These are phyloP conservation scores for Stomatorhinus walkeri DNA, from an alignment of 2,797 vertebrate species.

Conservation along the genomic window DNA sequence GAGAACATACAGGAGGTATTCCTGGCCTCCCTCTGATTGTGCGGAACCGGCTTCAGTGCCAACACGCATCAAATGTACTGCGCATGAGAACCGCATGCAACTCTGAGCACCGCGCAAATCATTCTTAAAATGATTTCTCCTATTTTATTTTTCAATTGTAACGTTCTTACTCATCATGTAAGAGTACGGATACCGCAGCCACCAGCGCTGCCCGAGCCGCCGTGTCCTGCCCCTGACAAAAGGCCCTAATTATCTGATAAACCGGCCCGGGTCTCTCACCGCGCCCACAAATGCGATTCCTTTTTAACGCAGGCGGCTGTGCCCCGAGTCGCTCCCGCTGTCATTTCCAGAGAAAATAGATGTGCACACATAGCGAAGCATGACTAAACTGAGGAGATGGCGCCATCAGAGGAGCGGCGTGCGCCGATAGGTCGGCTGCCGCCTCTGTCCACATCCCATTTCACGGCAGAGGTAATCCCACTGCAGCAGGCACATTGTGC, in stretches of 20 bases:
- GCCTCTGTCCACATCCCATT: conserved; percentile 23
- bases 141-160: background rate
- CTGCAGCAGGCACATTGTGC: background rate
- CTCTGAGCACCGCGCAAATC: background rate
- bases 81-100: background rate
- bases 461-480: conserved; percentile 9
- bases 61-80: background rate
- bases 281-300: background rate
- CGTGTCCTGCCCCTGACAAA: background rate
- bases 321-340: background rate
- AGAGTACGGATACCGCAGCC: background rate
- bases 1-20: background rate
- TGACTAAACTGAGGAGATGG: conserved; percentile 9
- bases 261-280: background rate
- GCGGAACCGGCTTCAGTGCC: background rate
- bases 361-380: conserved; percentile 11
- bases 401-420: background rate
- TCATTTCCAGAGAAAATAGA: conserved; percentile 11
- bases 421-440: conserved; percentile 2
- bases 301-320: background rate
- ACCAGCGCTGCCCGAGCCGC: background rate
- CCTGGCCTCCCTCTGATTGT: background rate
- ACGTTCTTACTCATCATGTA: background rate
- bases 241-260: conserved; percentile 4
- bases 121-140: background rate